These are phyloP conservation scores for Branchipolynoe longqiensis DNA, from an alignment of 2,888 invertebrate species.

Conservation along the genomic window DNA sequence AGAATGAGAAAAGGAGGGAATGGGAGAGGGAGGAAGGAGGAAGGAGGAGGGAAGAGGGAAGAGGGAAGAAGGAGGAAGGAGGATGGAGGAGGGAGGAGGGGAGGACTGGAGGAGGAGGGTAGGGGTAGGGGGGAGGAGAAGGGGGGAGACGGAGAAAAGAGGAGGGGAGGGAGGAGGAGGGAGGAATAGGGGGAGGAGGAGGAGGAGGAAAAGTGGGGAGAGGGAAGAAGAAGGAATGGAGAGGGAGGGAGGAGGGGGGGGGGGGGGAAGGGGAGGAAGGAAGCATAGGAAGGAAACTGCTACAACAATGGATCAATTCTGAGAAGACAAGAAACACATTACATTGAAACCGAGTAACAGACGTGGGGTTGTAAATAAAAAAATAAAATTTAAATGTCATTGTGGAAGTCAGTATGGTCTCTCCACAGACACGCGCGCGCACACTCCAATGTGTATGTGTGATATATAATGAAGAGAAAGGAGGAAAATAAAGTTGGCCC, in stretches of 20 bases:
- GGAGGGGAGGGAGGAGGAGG: background rate
- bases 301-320: too few species aligned
- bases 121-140: background rate
- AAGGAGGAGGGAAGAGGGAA: background rate
- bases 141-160: conserved; percentile 14
- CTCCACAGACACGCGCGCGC: too few species aligned
- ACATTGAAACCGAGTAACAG: too few species aligned
- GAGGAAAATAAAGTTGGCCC: too few species aligned
- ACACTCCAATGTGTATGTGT: too few species aligned
- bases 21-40: background rate
- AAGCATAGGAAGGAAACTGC: background rate
- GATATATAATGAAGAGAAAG: too few species aligned
- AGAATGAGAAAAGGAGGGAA: background rate
- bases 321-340: too few species aligned
- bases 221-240: background rate
- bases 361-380: too few species aligned
- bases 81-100: background rate
- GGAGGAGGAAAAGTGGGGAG: background rate
- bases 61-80: background rate
- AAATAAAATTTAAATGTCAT: too few species aligned
- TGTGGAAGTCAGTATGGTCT: too few species aligned
- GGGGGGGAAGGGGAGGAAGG: background rate
- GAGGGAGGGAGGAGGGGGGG: background rate
- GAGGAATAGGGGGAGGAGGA: background rate
- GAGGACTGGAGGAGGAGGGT: background rate